Evolutionary conservation across 1,140 invertebrate species (phyloP).

Genomic region (Thalassaphorura encarpata): DNA sequence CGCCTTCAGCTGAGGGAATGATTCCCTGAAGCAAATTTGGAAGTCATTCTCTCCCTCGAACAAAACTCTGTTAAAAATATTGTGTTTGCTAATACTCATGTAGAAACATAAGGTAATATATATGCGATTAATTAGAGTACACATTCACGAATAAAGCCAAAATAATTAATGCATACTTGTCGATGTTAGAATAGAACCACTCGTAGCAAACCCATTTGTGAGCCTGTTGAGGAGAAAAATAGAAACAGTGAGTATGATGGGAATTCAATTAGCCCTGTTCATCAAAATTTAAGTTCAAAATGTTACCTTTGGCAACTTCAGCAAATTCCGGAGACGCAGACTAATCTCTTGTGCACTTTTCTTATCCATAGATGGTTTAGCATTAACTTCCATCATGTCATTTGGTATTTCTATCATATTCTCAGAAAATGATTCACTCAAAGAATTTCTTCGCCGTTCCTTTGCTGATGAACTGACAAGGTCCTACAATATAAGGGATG

Average conservation of each 20-base stretch:
- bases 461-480: too few relatives aligned
- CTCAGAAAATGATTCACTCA: too few relatives aligned
- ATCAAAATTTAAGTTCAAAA: too few relatives aligned
- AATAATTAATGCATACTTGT: constrained; percentile 51
- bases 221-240: too few relatives aligned
- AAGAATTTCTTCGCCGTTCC: too few relatives aligned
- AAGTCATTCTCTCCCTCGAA: constrained; percentile 97
- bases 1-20: constrained; percentile 85
- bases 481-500: too few relatives aligned
- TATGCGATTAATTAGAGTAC: background rate
- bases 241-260: too few relatives aligned
- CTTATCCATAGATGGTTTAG: too few relatives aligned
- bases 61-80: constrained; percentile 57
- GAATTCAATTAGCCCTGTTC: too few relatives aligned
- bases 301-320: constrained; percentile 96
- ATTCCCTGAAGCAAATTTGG: constrained; percentile 82
- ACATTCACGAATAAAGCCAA: background rate
- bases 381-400: too few relatives aligned
- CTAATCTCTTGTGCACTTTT: constrained; percentile 81
- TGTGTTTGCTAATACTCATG: constrained; percentile 12
- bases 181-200: constrained; percentile 98
- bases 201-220: constrained; percentile 99
- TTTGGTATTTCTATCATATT: too few relatives aligned
- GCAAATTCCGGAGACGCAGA: constrained; percentile 80
- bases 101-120: too few relatives aligned